Evolutionary conservation across 1,140 invertebrate species (phyloP), one percentile per base, ranked within the genome.

Genomic region (Pseudomyrmex dendroicus): DNA sequence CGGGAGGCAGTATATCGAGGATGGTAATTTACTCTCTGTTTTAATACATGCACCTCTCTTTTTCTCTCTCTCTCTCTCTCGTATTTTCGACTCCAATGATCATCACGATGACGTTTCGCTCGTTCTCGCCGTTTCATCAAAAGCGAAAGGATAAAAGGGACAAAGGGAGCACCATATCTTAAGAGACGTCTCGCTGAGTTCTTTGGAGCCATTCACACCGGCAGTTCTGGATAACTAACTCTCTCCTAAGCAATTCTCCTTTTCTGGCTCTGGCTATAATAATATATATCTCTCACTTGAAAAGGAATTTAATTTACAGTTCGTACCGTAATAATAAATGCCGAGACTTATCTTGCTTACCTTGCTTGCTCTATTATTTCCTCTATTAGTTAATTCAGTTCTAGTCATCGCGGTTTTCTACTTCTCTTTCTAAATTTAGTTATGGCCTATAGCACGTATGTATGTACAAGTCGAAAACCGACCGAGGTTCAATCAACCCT

Each of bases 1-100:
- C 93, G 84, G 82, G 35, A 7, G 88, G 86, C 86, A 92, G 83
- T 91, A 85, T 85, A 73, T 89, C 61, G 56, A 35, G 35, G 87
- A 84, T 88, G 73, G 83, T 52, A 1, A 86, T 35, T 35, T 83
- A 62, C 50, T 52, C 50, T 52, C 76, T 44, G 22, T 52, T 73
- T 80, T 9, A 64, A 74, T 72, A 35, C 35, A 48, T 63, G 50
- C 46, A 62, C 57, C 44, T 67, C 12, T 76, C 4, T 76, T 35
- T 64, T 35, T 74, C 12, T 76, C 20, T 62, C 13, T 50, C 15
- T 64, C 20, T 74, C 12, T 76, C 20, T 62, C 13, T 50, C 15
- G 5, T 25, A 25, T 5, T 76, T 54, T 56, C 15, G 57, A 64
- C 44, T 76, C 44, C 57, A 22, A 52, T 78, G 64, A 61, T 35